A percentile compares a stretch with the other conserved stretches of the same genome.
Conservation (phyloP, 2,113 vertebrate species). For the Petrocephalus microphthalmus region DNA sequence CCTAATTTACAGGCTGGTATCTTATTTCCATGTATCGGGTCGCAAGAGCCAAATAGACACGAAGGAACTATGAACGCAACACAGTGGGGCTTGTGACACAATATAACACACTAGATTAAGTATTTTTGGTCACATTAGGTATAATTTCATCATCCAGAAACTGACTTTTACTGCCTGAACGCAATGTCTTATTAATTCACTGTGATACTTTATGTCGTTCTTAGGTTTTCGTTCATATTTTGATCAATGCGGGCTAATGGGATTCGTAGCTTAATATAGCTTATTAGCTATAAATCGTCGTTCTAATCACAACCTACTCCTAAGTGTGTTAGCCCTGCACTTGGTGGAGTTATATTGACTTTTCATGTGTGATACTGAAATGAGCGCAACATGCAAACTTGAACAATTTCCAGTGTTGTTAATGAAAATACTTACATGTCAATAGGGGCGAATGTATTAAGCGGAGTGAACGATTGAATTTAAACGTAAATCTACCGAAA, state of each 20-base stretch:
- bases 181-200: neutral
- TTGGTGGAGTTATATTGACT: neutral
- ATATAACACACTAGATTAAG: neutral
- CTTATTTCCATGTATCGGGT: neutral
- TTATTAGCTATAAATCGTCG: neutral
- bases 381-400: neutral
- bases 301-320: neutral
- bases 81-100: neutral
- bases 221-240: neutral
- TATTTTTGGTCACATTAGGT: neutral
- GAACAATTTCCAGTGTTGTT: neutral
- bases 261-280: neutral
- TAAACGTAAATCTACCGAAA: neutral
- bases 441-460: neutral
- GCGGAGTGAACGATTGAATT: neutral
- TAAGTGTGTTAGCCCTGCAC: neutral
- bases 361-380: neutral
- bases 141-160: neutral
- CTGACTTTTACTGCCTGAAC: neutral
- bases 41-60: neutral
- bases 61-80: neutral
- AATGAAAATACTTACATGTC: neutral
- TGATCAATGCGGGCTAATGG: neutral
- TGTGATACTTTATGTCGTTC: neutral
- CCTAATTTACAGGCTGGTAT: neutral